Base-by-base conservation (phyloP, 1,140 invertebrate species). In the Chrysopa pallens region DNA sequence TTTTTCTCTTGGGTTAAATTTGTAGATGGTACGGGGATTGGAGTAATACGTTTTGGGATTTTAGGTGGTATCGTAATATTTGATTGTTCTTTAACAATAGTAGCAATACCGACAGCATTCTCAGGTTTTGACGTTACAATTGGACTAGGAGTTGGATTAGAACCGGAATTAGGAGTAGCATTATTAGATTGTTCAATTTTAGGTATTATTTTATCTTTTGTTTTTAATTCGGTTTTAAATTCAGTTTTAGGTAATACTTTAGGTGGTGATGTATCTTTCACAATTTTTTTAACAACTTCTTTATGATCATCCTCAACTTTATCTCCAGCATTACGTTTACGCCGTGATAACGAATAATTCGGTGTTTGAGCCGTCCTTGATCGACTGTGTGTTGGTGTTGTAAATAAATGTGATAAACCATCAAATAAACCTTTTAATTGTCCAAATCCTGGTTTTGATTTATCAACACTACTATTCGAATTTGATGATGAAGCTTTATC, bases 361-460 rank as follows among this genome's bases (percentile, higher is more conserved):
- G 68, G 64, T 42, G 61, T 51, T 46, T 59, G 51, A 55, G 62
- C 46, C 50, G 48, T 58, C 36, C 75, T 57, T 51, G 69, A 56
- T 51, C 77, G 51, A 62, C 75, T 61, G 42, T 71, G 71, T 38
- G 67, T 66, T 6, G 74, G 72, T 17, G 76, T 70, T 33, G 79
- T 76, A 55, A 84, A 90, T 49, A 87, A 76, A 57, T 88, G 84
- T 45, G 84, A 87, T 7, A 90, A 64, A 3, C 84, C 84, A 59
- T 90, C 84, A 61, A 81, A 87, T 1, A 90, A 61, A 14, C 82
- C 77, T 41, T 78, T 78, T 8, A 87, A 56, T 48, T 81, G 79
- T 6, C 74, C 70, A 49, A 67, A 64, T 17, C 73, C 72, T 48
- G 69, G 23, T 41, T 43, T 44, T 31, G 41, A 17, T 47, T 39